Base-by-base conservation (phyloP, 2,113 vertebrate species). In the Apteryx mantelli region DNA sequence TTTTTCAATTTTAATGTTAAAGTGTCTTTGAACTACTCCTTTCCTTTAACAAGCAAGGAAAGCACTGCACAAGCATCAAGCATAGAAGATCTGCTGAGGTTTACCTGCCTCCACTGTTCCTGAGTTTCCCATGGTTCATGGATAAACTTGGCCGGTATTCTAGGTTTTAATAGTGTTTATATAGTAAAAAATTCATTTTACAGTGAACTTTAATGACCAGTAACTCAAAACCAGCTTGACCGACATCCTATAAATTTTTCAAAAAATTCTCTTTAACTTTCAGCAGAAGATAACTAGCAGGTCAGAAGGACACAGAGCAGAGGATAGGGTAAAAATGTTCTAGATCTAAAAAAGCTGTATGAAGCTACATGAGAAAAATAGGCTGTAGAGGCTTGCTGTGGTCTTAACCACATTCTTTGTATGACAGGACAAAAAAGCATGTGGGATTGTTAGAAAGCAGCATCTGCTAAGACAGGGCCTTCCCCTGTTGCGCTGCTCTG, bases 141-240 rank as follows among this genome's bases (percentile, higher is more conserved):
- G 82, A 52, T 36, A 91, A 77, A 73, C 64, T 97, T 96, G 91
- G 91, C 88, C 86, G 82, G 82, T 58, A 86, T 46, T 83, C 69
- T 58, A 56, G 38, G 61, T 65, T 96, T 88, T 88, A 78, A 65
- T 34, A 68, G 95, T 82, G 90, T 93, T 97, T 95, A 91, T 91
- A 74, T 12, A 93, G 79, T 61, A 90, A 91, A 95, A 95, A 94
- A 88, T 86, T 83, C 89, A 82, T 96, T 82, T 91, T 85, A 83
- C 55, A 36, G 87, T 92, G 95, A 93, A 89, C 76, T 95, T 94
- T 88, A 95, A 91, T 82, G 96, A 86, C 71, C 91, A 93, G 91
- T 81, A 93, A 95, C 85, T 96, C 79, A 95, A 95, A 88, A 70
- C 13, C 69, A 95, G 87, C 75, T 91, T 85, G 73, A 94, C 68